These are phyloP conservation scores for Ophraella communa DNA, from an alignment of 2,888 invertebrate species.

Conservation along the genomic window DNA sequence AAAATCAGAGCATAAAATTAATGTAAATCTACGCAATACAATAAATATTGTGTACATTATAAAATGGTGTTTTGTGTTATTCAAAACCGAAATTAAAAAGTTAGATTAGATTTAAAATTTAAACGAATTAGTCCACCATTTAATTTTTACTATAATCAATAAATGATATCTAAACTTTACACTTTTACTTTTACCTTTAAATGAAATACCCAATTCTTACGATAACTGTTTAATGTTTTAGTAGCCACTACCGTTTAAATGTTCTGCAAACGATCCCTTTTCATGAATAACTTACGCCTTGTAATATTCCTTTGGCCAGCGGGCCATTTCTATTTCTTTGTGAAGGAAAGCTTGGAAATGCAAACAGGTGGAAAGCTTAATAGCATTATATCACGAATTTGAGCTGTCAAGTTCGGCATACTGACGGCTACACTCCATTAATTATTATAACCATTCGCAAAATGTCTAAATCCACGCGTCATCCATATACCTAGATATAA, in stretches of 20 bases:
- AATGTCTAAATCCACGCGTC: constrained; percentile 40
- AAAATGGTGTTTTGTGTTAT: too few species aligned
- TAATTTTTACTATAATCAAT: too few species aligned
- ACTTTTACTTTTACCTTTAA: too few species aligned
- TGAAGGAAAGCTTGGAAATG: constrained; percentile 7
- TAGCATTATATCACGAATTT: constrained; percentile 28
- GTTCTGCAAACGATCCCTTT: constrained; percentile 1
- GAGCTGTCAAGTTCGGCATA: constrained; percentile 39
- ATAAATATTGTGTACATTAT: too few species aligned
- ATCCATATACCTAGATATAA: constrained; percentile 20
- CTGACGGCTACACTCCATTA: constrained; percentile 43
- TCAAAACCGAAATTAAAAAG: too few species aligned
- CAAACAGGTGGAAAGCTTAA: constrained; percentile 36
- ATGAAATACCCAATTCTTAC: neutral
- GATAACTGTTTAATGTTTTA: neutral
- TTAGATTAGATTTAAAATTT: too few species aligned
- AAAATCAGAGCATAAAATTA: too few species aligned
- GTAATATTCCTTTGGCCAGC: constrained; percentile 25
- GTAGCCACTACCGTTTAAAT: neutral
- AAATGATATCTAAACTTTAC: too few species aligned
- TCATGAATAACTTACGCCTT: constrained; percentile 27
- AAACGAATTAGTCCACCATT: too few species aligned
- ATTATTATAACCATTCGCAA: constrained; percentile 42
- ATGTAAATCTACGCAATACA: too few species aligned
- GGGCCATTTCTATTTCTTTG: constrained; percentile 29